phyloP scores from a whole-genome alignment of 2,888 invertebrate genomes.

The Noctua comes region DNA sequence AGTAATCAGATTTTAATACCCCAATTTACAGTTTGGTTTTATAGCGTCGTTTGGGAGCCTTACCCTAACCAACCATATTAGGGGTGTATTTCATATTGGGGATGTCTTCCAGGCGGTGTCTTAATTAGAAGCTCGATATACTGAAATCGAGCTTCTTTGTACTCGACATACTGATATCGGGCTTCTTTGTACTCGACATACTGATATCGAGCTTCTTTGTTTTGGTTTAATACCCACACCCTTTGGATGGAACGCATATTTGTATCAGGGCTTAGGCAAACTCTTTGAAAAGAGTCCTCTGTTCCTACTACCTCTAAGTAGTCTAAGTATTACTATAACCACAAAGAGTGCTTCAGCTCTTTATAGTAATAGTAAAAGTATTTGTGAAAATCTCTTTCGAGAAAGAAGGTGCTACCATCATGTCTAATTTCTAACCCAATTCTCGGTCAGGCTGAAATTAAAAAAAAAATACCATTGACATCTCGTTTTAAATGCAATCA shows the following conservation, averaged over 20 bases:
- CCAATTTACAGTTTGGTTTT: conserved; percentile 36
- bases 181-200: too few species aligned
- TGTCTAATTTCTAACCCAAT: background rate
- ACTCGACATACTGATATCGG: too few species aligned
- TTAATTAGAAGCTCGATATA: background rate
- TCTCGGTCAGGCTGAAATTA: background rate
- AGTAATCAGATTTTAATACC: conserved; percentile 18
- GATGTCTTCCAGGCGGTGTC: background rate
- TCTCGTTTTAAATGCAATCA: background rate
- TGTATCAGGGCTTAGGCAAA: background rate
- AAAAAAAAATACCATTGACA: too few species aligned
- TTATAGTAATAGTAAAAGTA: background rate
- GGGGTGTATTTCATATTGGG: conserved; percentile 6
- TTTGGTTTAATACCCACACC: background rate
- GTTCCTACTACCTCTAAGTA: background rate
- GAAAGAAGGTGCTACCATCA: background rate
- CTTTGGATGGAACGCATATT: background rate
- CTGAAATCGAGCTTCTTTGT: too few species aligned
- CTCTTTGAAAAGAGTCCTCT: background rate
- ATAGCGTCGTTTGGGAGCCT: background rate
- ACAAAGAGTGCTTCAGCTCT: background rate
- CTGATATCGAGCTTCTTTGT: background rate
- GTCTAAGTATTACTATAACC: too few species aligned
- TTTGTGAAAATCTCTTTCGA: background rate
- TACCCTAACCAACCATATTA: background rate